Percentiles rank a stretch among this genome's conserved stretches.
These are phyloP conservation scores for Desoria tigrina DNA, from an alignment of 2,888 invertebrate genomes.

Conservation along the genomic window DNA sequence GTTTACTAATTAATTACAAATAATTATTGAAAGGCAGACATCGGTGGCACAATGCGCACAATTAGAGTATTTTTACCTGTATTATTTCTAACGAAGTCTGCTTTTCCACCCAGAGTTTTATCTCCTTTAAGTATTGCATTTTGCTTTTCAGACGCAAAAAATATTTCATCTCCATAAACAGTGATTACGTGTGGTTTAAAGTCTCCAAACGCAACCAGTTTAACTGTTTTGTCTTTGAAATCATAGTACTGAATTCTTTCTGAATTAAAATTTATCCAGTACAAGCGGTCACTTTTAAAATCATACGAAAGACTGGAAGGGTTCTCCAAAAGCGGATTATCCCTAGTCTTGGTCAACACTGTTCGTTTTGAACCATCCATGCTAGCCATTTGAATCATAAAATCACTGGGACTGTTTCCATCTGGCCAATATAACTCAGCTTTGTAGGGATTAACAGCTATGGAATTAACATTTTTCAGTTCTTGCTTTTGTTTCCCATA, in stretches of 20 bases:
- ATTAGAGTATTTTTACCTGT: slow-evolving; percentile 56
- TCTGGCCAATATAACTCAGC: slow-evolving; percentile 65
- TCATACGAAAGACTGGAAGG: slow-evolving; percentile 55
- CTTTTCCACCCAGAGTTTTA: slow-evolving; percentile 62
- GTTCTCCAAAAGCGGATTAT: slow-evolving; percentile 54
- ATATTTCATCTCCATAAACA: slow-evolving; percentile 65
- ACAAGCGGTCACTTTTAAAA: slow-evolving; percentile 62
- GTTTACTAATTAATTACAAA: neutral
- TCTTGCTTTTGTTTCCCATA: slow-evolving; percentile 50
- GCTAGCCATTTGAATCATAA: slow-evolving; percentile 60
- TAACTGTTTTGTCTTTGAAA: slow-evolving; percentile 57
- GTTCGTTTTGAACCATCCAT: slow-evolving; percentile 64
- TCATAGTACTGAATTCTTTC: slow-evolving; percentile 67
- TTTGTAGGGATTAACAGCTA: slow-evolving; percentile 70
- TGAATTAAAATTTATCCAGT: slow-evolving; percentile 64
- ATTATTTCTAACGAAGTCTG: slow-evolving; percentile 63
- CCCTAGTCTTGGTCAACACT: slow-evolving; percentile 54
- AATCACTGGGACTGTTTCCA: slow-evolving; percentile 55
- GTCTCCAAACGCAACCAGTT: slow-evolving; percentile 54
- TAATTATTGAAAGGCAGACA: neutral
- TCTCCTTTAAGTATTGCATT: slow-evolving; percentile 67
- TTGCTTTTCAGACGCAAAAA: slow-evolving; percentile 67
- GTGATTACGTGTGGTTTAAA: slow-evolving; percentile 66
- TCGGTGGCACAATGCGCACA: too few species aligned
- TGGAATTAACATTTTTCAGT: slow-evolving; percentile 61